Base-by-base conservation (phyloP, 2,113 vertebrate genomes). In the Vombatus ursinus region DNA sequence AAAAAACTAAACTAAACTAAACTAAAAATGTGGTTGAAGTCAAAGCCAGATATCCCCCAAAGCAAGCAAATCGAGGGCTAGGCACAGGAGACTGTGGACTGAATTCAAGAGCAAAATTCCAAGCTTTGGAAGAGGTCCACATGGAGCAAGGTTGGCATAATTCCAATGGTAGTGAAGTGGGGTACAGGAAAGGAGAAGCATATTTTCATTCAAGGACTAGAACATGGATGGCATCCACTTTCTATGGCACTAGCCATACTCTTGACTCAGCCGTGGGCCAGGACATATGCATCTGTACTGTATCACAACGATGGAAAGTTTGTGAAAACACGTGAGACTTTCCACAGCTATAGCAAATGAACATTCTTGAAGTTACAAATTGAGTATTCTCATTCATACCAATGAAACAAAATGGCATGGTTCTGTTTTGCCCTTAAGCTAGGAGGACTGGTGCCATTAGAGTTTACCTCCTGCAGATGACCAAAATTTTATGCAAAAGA, bases 291-390 rank as follows among this genome's bases (percentile, higher is more conserved):
- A 53, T 93, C 94, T 96, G 54, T 89, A 92, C 12, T 93, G 8
- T 89, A 91, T 91, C 16, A 90, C 93, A 25, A 57, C 28, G 94
- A 90, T 93, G 25, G 14, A 8, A 25, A 4, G 50, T 50, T 51
- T 50, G 94, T 77, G 92, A 89, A 95, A 95, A 90, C 54, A 90
- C 49, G n/a, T 28, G 68, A 93, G 48, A 22, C 92, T 92, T 94
- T 93, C 94, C 50, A 90, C 91, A 50, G 93, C n/a, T 91, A 92
- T 52, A 96, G 54, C 26, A 96, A 95, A 92, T 77, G 47, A 91
- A 19, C 47, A 94, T 96, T 90, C 49, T 61, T 52, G 44, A 96
- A 96, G 37, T 90, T 52, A 1, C 3, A 90, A 49, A 77, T 44
- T 90, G 22, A 89, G 48, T 77, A 91, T 47, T 91, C 51, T 0